Percentiles rank a stretch among this genome's conserved stretches.
Conservation (phyloP, 2,113 vertebrate species). For the Toxotes jaculatrix region DNA sequence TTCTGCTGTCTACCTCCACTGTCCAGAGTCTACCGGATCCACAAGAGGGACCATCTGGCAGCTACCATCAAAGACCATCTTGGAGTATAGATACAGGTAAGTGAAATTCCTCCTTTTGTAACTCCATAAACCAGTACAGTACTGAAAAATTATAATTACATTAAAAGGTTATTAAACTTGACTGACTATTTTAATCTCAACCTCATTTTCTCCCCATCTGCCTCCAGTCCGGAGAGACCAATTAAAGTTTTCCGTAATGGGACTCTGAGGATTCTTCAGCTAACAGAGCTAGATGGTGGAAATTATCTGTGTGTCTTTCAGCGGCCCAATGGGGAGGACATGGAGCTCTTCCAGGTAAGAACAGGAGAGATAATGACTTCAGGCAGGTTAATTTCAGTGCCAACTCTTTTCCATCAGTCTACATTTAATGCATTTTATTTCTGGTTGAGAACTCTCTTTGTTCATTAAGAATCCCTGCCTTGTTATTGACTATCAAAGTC, state of each 20-base stretch:
- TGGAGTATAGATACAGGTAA: slow-evolving; percentile 84
- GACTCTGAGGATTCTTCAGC: slow-evolving; percentile 84
- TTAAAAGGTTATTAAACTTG: slow-evolving; percentile 4
- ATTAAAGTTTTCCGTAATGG: slow-evolving; percentile 85
- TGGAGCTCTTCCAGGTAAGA: slow-evolving; percentile 82
- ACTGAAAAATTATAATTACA: background rate
- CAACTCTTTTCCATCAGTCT: background rate
- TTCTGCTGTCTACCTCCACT: slow-evolving; percentile 85
- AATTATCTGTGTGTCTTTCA: slow-evolving; percentile 84
- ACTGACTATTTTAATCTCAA: slow-evolving; percentile 31
- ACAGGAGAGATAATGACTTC: slow-evolving; percentile 9
- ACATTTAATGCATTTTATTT: background rate
- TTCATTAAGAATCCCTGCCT: background rate
- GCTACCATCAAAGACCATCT: slow-evolving; percentile 80
- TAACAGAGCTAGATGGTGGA: slow-evolving; percentile 83
- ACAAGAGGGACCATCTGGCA: slow-evolving; percentile 82
- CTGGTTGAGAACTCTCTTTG: background rate
- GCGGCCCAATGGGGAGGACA: slow-evolving; percentile 83
- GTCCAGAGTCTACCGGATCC: slow-evolving; percentile 80
- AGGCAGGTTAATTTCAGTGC: slow-evolving; percentile 5
- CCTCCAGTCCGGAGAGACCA: slow-evolving; percentile 82
- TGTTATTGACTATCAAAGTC: background rate
- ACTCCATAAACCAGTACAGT: background rate
- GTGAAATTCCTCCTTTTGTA: slow-evolving; percentile 12
- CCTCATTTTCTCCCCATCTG: slow-evolving; percentile 42